These are phyloP conservation scores for Strigamia transsilvanica DNA, from an alignment of 2,888 invertebrate genomes.

Conservation along the genomic window DNA sequence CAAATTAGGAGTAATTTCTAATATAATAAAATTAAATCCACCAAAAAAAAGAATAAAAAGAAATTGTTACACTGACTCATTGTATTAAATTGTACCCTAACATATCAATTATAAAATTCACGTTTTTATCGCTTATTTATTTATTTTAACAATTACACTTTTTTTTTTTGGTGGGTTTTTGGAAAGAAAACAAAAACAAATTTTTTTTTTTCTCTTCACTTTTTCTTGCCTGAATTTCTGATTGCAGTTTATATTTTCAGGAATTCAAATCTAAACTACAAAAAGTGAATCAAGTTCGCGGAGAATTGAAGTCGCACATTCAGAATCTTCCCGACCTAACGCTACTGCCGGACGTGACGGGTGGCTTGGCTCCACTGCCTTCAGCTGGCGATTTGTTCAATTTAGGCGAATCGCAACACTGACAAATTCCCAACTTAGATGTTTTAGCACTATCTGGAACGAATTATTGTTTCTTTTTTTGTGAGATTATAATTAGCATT, in stretches of 20 bases:
- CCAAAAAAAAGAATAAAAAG: slow-evolving; percentile 3
- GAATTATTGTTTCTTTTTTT: not conserved
- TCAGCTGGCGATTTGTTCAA: slow-evolving; percentile 95
- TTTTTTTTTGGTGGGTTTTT: not conserved
- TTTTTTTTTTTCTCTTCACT: not conserved
- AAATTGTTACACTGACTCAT: not conserved
- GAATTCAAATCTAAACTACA: slow-evolving; percentile 90
- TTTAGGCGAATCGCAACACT: slow-evolving; percentile 62
- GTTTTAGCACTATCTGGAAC: not conserved
- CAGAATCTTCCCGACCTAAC: slow-evolving; percentile 93
- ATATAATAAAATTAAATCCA: not conserved
- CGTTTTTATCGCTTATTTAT: slow-evolving; percentile 40
- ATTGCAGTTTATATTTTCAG: slow-evolving; percentile 68
- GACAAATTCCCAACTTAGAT: slow-evolving; percentile 13
- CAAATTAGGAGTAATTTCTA: slow-evolving; percentile 77
- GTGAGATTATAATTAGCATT: slow-evolving; percentile 15
- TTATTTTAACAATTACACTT: not conserved
- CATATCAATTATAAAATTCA: not conserved
- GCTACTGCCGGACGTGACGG: slow-evolving; percentile 89
- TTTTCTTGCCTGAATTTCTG: not conserved
- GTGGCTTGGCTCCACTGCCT: slow-evolving; percentile 89
- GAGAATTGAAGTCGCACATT: slow-evolving; percentile 91
- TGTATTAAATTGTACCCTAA: not conserved
- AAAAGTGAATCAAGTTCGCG: slow-evolving; percentile 84
- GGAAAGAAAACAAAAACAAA: not conserved